Evolutionary conservation across 2,113 vertebrate genomes (phyloP).

Genomic region (Pipra filicauda): DNA sequence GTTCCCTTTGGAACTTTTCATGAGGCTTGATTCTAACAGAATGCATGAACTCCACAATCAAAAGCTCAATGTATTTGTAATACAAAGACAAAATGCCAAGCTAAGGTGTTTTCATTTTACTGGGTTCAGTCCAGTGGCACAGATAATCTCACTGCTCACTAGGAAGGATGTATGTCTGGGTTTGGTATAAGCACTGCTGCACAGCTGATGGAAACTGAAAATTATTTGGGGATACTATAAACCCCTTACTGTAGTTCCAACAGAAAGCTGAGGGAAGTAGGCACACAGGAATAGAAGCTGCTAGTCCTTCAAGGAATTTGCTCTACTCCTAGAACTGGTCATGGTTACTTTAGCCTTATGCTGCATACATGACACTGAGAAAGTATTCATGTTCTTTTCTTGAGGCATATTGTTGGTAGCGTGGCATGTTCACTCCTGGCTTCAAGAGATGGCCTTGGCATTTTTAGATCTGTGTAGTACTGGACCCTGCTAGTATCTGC

Average conservation of each 20-base stretch:
- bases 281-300: constrained; percentile 79
- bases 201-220: not conserved
- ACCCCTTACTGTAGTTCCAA: constrained; percentile 61
- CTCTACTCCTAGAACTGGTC: not conserved
- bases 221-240: not conserved
- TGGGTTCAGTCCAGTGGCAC: not conserved
- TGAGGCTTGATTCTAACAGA: not conserved
- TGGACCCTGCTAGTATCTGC: not conserved
- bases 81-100: constrained; percentile 21
- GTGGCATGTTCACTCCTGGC: not conserved
- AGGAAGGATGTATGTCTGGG: not conserved
- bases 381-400: not conserved
- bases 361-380: not conserved
- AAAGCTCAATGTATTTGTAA: not conserved
- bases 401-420: not conserved
- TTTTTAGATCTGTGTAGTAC: not conserved
- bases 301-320: constrained; percentile 74
- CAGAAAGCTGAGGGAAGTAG: constrained; percentile 74
- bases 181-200: not conserved
- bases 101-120: not conserved
- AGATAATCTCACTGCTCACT: not conserved
- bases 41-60: not conserved
- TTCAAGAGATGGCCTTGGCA: not conserved
- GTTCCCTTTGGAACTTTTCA: not conserved
- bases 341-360: not conserved